phyloP scores from a whole-genome alignment of 2,113 vertebrate genomes.

The Sceloporus tristichus region DNA sequence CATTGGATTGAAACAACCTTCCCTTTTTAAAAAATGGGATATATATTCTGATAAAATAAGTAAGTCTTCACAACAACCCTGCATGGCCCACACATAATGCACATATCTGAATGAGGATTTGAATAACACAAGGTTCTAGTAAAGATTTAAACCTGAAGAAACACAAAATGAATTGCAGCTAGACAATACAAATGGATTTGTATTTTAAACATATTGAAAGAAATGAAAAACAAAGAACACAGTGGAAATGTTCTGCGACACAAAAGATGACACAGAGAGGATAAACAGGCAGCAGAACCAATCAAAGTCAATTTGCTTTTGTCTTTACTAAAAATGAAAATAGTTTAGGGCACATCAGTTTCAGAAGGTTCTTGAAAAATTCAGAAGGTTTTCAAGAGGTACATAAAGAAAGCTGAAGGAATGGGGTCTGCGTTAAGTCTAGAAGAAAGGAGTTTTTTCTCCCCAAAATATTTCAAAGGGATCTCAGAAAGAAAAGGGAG shows the following conservation, averaged over 20 bases:
- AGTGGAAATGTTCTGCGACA: neutral
- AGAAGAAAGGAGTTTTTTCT: neutral
- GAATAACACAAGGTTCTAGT: neutral
- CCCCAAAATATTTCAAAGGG: neutral
- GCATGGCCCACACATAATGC: too few relatives aligned
- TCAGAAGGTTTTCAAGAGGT: neutral
- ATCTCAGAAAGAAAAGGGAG: neutral
- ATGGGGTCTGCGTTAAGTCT: neutral
- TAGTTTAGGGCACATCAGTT: neutral
- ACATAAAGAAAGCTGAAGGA: too few relatives aligned
- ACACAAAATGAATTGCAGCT: neutral
- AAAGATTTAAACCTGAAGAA: too few relatives aligned
- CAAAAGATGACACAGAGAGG: neutral
- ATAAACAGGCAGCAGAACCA: conserved; percentile 7
- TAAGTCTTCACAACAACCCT: too few relatives aligned
- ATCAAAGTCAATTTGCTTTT: conserved; percentile 12
- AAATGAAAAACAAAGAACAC: conserved; percentile 6
- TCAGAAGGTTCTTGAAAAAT: neutral
- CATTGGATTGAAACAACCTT: neutral
- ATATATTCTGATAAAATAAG: too few relatives aligned
- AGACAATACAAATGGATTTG: neutral
- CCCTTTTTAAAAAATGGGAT: neutral
- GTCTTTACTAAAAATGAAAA: neutral
- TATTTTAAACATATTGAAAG: neutral
- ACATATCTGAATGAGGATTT: too few relatives aligned